Base-by-base conservation (phyloP, 2,113 vertebrate species). In the Pedetes capensis region DNA sequence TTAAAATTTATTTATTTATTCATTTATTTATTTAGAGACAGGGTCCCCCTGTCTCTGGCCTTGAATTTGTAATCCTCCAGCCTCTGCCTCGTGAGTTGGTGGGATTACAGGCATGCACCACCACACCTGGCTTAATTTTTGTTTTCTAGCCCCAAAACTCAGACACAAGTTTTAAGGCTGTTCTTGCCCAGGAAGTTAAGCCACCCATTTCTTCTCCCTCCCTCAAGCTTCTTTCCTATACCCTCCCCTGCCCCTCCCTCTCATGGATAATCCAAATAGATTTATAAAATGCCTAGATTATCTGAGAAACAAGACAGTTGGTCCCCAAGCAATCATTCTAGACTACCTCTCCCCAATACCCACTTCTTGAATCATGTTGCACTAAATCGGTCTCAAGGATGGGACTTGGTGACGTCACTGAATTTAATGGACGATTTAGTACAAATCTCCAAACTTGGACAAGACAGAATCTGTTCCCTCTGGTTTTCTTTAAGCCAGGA, bases 221-320 rank as follows among this genome's bases (percentile, higher is more conserved):
- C 34, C 57, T 92, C n/a, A 68, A 87, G 44, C 39, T 64, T 74
- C 47, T 89, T 89, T 92, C 37, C 32, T 66, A 11, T 81, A 55
- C 6, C 10, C 34, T 20, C 5, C 8, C 29, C 22, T 51, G 49
- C 29, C 34, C 27, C 11, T 13, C 64, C 47, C 27, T 61, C 49
- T 86, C 47, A 63, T 23, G 37, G 68, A 61, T 63, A 83, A 91
- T 87, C 64, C 69, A 78, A 71, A 86, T 34, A 85, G n/a, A 80
- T 42, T 88, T 89, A 81, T 71, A 85, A 88, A 96, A 80, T 81
- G 59, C 51, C 47, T 74, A 84, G 59, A 87, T 82, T 91, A 68
- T 89, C 80, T 55, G 64, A 86, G 87, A 93, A 95, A 88, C 17
- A 91, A 87, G 47, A 86, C 59, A 49, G 29, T 55, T 53, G 64